phyloP scores from a whole-genome alignment of 2,797 vertebrate species.

The Phaenicophaeus curvirostris region DNA sequence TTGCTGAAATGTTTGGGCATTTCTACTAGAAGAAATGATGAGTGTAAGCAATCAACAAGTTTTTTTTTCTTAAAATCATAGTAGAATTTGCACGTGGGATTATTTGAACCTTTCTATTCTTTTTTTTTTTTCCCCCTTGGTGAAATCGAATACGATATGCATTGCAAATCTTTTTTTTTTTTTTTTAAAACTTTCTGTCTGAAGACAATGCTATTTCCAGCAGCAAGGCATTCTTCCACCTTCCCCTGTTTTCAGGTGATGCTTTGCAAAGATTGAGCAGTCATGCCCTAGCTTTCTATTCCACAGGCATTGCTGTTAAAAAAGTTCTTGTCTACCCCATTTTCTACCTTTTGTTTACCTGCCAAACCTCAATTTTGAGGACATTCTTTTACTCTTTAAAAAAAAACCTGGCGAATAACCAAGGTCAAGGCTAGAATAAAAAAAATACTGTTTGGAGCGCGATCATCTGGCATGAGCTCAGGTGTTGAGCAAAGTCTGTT shows the following conservation, averaged over 20 bases:
- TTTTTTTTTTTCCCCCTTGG: no score
- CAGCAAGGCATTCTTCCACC: rapidly evolving
- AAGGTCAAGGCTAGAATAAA: not conserved
- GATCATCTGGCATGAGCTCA: not conserved
- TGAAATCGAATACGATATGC: not conserved
- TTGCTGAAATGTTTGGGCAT: not conserved
- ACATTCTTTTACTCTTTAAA: not conserved
- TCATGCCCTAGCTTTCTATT: not conserved
- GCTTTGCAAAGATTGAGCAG: not conserved
- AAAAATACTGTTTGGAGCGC: not conserved
- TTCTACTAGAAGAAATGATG: not conserved
- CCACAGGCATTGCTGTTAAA: not conserved
- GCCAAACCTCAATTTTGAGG: not conserved
- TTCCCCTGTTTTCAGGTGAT: not conserved
- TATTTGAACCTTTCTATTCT: not conserved
- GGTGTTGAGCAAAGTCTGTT: not conserved
- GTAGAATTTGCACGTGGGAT: not conserved
- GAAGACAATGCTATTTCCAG: not conserved
- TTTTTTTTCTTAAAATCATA: not conserved
- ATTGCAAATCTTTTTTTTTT: not conserved
- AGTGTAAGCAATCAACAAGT: not conserved
- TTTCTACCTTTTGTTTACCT: not conserved
- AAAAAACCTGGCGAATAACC: not conserved
- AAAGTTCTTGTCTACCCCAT: not conserved
- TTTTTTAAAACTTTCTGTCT: slow-evolving; percentile 14